These are phyloP conservation scores for Aldabrachelys gigantea DNA, from an alignment of 2,113 vertebrate species.

Conservation along the genomic window DNA sequence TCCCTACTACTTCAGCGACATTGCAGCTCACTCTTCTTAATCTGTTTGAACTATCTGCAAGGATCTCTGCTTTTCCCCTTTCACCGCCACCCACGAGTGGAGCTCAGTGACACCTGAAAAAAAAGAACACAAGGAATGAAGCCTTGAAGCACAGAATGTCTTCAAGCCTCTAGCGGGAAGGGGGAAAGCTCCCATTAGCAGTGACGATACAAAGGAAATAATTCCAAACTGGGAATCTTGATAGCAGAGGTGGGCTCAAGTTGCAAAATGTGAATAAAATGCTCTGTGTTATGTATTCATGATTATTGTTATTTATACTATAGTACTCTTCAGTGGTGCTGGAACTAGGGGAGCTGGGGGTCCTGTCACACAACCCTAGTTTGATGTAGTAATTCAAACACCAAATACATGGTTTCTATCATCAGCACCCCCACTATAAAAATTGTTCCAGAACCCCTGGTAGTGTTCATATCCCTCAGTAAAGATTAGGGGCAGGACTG, in stretches of 20 bases:
- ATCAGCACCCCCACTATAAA: no score
- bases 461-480: background rate
- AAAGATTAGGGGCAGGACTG: background rate
- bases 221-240: conserved; percentile 14
- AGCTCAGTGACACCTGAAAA: background rate
- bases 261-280: background rate
- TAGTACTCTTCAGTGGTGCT: background rate
- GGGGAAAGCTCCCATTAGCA: background rate
- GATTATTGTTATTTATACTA: background rate
- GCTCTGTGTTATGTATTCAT: accelerated
- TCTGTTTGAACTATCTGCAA: conserved; percentile 56
- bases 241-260: background rate
- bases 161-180: background rate
- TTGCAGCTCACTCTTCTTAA: conserved; percentile 52
- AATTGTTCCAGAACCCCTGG: no score
- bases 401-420: no score
- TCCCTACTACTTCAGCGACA: conserved; percentile 57
- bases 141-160: background rate
- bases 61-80: conserved; percentile 32
- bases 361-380: no score
- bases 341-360: no score
- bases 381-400: no score
- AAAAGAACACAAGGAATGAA: background rate
- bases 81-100: background rate
- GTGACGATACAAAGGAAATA: background rate